phyloP scores from a whole-genome alignment of 92 coral and sea anemone species.

The Parazoanthus swiftii region DNA sequence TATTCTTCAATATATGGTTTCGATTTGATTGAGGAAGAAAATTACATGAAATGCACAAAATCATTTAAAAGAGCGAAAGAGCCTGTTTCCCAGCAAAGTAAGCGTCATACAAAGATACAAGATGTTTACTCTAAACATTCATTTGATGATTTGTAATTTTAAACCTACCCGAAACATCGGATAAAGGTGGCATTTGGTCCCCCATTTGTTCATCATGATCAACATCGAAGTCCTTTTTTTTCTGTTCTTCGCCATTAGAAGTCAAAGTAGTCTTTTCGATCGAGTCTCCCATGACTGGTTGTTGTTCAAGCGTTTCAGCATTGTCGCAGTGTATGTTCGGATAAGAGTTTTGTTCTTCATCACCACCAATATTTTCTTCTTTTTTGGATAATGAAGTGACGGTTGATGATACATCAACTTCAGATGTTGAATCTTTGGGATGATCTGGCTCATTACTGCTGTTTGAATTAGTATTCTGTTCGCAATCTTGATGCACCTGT shows the following conservation, averaged over 20 bases:
- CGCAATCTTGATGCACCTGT: not conserved
- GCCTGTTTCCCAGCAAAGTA: no score
- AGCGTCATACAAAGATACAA: no score
- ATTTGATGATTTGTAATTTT: not conserved
- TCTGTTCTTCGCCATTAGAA: not conserved
- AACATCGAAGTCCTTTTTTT: not conserved
- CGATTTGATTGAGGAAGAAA: no score
- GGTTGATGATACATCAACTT: not conserved
- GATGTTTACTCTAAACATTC: not conserved
- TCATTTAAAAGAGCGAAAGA: no score
- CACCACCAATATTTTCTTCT: not conserved
- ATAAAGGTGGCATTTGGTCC: conserved; percentile 26
- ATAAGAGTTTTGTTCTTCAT: not conserved
- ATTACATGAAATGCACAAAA: no score
- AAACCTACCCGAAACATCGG: conserved; percentile 22
- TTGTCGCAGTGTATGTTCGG: not conserved
- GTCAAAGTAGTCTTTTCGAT: not conserved
- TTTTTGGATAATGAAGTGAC: not conserved
- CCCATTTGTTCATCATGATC: conserved; percentile 19
- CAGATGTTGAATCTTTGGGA: not conserved
- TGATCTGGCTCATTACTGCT: not conserved
- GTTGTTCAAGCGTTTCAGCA: not conserved
- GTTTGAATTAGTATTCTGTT: not conserved
- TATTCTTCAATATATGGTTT: no score
- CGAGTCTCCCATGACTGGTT: not conserved